phyloP scores from a whole-genome alignment of 2,797 vertebrate species.

The Orestias chungarensis region DNA sequence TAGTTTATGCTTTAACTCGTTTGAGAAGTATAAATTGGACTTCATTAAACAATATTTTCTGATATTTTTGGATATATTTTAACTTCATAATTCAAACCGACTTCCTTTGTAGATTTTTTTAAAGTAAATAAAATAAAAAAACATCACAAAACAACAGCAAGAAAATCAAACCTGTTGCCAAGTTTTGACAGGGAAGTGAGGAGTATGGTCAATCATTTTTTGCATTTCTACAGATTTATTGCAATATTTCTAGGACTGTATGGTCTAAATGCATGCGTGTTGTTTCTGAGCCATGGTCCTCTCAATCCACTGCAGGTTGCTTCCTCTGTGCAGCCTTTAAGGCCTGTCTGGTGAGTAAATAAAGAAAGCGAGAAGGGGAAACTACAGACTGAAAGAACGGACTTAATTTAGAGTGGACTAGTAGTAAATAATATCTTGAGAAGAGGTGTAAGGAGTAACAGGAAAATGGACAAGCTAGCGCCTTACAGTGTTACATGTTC shows the following conservation, averaged over 20 bases:
- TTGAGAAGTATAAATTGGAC: not conserved
- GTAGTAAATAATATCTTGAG: conserved; percentile 7
- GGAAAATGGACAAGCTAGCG: conserved; percentile 30
- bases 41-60: not conserved
- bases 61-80: not conserved
- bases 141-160: no score
- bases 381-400: conserved; percentile 16
- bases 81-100: not conserved
- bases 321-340: conserved; percentile 30
- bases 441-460: conserved; percentile 15
- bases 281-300: conserved; percentile 1
- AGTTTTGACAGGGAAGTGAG: conserved; percentile 6
- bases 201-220: conserved; percentile 12
- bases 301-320: conserved; percentile 50
- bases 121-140: not conserved
- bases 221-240: conserved; percentile 11
- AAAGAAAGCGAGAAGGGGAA: not conserved
- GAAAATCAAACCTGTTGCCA: not conserved
- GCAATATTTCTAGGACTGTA: not conserved
- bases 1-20: not conserved
- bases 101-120: not conserved
- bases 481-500: conserved; percentile 55
- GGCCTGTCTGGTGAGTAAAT: conserved; percentile 37
- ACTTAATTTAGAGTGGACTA: not conserved
- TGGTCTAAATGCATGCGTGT: conserved; percentile 5